A percentile compares a stretch with the other conserved stretches of the same genome.
These are phyloP conservation scores for Thaumatotibia leucotreta DNA, from an alignment of 1,140 invertebrate genomes.

Conservation along the genomic window DNA sequence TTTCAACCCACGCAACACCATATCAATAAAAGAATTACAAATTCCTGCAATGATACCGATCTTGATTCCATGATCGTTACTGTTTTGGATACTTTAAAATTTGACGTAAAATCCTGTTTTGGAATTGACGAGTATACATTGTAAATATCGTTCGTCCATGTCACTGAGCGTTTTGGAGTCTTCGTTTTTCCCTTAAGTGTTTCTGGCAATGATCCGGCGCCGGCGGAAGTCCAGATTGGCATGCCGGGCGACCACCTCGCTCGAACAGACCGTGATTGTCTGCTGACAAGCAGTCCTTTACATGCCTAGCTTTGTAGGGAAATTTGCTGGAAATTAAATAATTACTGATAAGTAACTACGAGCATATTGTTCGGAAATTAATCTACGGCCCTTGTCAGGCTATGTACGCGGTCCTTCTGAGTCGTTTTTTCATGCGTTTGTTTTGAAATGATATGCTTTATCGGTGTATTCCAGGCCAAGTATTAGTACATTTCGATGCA, in stretches of 20 bases:
- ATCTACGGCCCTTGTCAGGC: too few species aligned
- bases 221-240: slow-evolving; percentile 57
- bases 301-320: neutral
- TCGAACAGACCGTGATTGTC: slow-evolving; percentile 40
- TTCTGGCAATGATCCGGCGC: slow-evolving; percentile 62
- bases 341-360: neutral
- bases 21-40: slow-evolving; percentile 6
- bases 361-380: too few species aligned
- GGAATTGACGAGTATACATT: too few species aligned
- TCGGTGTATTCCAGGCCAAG: too few species aligned
- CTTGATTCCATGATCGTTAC: neutral
- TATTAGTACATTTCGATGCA: too few species aligned
- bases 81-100: neutral
- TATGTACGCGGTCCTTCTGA: too few species aligned
- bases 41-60: neutral
- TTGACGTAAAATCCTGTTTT: too few species aligned
- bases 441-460: too few species aligned
- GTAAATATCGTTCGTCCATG: neutral
- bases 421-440: too few species aligned
- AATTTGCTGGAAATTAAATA: neutral
- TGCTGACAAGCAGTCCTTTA: neutral
- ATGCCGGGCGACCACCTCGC: slow-evolving; percentile 49
- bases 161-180: neutral
- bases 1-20: neutral
- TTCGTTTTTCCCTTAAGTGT: slow-evolving; percentile 40